Percentiles rank a stretch among this genome's conserved stretches.
Conservation (phyloP, 1,140 invertebrate species). For the Condylostylus longicornis region DNA sequence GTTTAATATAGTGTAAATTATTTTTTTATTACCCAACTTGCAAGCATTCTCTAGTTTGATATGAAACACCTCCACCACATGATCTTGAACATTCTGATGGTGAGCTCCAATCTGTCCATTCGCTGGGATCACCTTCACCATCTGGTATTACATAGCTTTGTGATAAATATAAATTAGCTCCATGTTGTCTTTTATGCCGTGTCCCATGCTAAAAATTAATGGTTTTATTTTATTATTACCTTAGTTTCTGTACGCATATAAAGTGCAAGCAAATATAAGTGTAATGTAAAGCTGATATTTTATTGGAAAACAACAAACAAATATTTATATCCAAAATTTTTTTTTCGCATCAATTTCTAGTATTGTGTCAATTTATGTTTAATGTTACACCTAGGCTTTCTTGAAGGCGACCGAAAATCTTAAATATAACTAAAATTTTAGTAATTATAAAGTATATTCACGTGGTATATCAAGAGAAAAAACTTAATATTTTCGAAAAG, state of each 20-base stretch:
- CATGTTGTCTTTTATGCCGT: conserved; percentile 56
- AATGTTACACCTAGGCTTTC: too few relatives aligned
- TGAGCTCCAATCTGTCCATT: conserved; percentile 62
- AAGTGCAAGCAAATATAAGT: too few relatives aligned
- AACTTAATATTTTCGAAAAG: too few relatives aligned
- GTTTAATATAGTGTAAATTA: too few relatives aligned
- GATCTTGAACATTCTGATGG: conserved; percentile 63
- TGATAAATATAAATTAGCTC: conserved; percentile 48
- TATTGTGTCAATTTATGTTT: too few relatives aligned
- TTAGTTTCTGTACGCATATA: neutral
- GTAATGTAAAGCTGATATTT: too few relatives aligned
- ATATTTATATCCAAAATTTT: neutral
- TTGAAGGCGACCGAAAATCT: too few relatives aligned
- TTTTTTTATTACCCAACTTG: conserved; percentile 46
- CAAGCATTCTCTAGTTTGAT: conserved; percentile 54
- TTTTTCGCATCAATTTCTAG: too few relatives aligned
- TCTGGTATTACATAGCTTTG: conserved; percentile 48
- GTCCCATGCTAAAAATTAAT: conserved; percentile 34
- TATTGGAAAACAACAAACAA: too few relatives aligned
- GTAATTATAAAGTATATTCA: too few relatives aligned
- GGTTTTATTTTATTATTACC: neutral
- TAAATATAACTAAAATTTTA: too few relatives aligned
- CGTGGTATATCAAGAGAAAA: too few relatives aligned
- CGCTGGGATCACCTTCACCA: conserved; percentile 37
- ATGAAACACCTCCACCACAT: conserved; percentile 80